Conservation (phyloP, 2,113 vertebrate genomes). For the Probosciger aterrimus region DNA sequence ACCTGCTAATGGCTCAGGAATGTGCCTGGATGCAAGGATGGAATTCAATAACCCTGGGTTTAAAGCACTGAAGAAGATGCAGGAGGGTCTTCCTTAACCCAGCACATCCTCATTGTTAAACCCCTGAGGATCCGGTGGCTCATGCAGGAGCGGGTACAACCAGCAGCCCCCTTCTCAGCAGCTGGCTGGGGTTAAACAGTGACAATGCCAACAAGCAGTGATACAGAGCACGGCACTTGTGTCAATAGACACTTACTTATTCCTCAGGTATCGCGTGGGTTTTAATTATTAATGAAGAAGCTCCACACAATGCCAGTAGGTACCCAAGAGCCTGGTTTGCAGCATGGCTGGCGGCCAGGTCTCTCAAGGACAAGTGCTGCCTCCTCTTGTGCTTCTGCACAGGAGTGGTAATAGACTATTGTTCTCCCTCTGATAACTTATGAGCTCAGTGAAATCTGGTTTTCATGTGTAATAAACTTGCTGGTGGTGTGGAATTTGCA, state of each 20-base stretch:
- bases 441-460: neutral
- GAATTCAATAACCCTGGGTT: neutral
- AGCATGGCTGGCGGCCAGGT: neutral
- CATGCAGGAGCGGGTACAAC: rapidly evolving
- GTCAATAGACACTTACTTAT: neutral
- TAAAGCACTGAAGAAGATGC: neutral
- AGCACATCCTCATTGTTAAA: neutral
- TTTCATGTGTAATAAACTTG: neutral
- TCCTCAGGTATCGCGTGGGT: neutral
- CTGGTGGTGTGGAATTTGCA: neutral
- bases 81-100: neutral
- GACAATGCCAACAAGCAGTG: neutral
- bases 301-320: neutral
- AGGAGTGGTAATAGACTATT: neutral
- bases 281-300: neutral
- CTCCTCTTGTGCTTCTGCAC: neutral
- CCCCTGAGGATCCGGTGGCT: rapidly evolving
- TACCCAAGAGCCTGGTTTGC: neutral
- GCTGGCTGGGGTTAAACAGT: neutral
- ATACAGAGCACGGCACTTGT: neutral
- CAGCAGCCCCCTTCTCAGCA: neutral
- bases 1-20: neutral
- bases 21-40: neutral
- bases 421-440: neutral
- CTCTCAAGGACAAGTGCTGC: neutral